These are phyloP conservation scores for Pseudoatta argentina DNA, from an alignment of 1,140 invertebrate genomes.

Conservation along the genomic window DNA sequence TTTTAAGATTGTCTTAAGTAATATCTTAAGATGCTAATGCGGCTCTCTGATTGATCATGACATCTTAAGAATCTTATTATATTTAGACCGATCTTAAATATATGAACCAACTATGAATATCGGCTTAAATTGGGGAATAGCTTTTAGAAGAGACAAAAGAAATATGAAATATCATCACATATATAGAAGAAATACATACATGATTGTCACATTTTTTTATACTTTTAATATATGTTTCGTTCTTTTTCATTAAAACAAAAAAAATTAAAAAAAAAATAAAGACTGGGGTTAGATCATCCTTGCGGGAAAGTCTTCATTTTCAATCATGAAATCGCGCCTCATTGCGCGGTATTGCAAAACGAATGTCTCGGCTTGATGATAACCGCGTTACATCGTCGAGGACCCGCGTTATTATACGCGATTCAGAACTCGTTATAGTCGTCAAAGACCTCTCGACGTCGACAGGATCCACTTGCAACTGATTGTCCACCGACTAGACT, in stretches of 20 bases:
- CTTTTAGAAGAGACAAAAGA: background rate
- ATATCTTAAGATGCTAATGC: no score
- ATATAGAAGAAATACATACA: background rate
- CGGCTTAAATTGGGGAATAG: background rate
- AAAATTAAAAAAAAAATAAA: background rate
- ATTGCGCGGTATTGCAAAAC: slow-evolving; percentile 48
- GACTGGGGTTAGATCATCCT: background rate
- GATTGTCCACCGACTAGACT: background rate
- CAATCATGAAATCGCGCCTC: slow-evolving; percentile 30
- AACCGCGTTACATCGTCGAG: slow-evolving; percentile 44
- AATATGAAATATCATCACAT: background rate
- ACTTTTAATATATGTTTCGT: background rate
- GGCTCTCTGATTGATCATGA: no score
- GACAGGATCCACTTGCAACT: background rate
- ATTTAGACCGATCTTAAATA: no score
- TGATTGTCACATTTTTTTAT: background rate
- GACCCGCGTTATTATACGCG: slow-evolving; percentile 3
- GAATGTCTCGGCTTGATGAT: slow-evolving; percentile 19
- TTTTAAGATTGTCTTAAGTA: no score
- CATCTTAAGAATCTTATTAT: no score
- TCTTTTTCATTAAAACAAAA: background rate
- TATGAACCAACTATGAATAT: no score
- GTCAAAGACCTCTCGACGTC: background rate
- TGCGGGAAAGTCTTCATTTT: slow-evolving; percentile 23
- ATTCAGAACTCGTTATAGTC: slow-evolving; percentile 17